Conservation (phyloP, 2,888 invertebrate species). For the Lasioglossum oenotherae region DNA sequence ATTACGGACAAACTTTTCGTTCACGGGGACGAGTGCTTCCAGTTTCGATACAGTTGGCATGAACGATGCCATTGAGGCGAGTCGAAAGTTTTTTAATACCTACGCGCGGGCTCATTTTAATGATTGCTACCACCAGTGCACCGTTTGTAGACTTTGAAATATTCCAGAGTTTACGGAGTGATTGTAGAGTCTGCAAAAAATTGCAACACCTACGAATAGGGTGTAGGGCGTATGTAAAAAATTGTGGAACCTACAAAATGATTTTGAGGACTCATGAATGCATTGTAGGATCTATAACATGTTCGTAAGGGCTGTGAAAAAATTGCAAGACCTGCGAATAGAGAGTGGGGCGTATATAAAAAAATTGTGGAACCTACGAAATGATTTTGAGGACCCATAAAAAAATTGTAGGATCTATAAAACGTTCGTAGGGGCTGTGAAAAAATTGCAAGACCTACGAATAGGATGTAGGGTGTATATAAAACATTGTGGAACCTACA, state of each 20-base stretch:
- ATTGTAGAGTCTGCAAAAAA: background rate
- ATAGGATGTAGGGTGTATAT: too few species aligned
- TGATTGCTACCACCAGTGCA: background rate
- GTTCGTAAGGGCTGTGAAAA: background rate
- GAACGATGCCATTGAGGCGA: background rate
- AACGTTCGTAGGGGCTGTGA: too few species aligned
- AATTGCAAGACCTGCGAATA: background rate
- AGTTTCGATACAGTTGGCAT: constrained; percentile 3
- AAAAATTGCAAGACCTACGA: too few species aligned
- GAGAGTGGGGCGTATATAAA: background rate
- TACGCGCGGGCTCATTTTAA: background rate
- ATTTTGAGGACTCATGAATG: too few species aligned
- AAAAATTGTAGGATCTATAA: too few species aligned
- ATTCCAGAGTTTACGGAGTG: background rate
- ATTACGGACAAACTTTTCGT: background rate
- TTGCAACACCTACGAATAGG: background rate
- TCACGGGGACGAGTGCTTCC: background rate
- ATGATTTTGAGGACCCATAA: too few species aligned
- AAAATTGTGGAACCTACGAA: background rate
- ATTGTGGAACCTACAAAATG: background rate
- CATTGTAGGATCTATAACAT: too few species aligned
- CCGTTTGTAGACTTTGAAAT: background rate
- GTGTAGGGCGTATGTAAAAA: background rate
- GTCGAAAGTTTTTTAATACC: background rate
- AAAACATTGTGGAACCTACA: too few species aligned